A percentile compares a stretch with the other conserved stretches of the same genome.
phyloP scores from a whole-genome alignment of 2,888 invertebrate genomes.

The Cerastis rubricosa region DNA sequence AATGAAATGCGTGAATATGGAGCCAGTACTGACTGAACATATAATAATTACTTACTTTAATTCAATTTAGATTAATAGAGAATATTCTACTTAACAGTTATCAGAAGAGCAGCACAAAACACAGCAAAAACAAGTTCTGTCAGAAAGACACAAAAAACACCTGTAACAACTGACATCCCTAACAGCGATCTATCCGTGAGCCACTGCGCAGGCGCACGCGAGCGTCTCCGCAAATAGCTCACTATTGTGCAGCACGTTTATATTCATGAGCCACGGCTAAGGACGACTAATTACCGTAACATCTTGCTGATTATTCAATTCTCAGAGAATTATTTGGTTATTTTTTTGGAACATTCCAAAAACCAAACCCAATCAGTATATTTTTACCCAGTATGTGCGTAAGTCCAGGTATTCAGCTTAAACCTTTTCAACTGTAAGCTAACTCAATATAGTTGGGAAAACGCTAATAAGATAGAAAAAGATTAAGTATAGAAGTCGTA shows the following conservation, averaged over 20 bases:
- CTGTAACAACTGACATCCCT: conserved; percentile 34
- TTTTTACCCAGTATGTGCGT: not conserved
- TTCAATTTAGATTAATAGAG: not conserved
- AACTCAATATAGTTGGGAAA: no score
- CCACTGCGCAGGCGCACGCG: conserved; percentile 57
- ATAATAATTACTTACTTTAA: not conserved
- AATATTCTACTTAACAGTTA: not conserved
- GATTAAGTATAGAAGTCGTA: not conserved
- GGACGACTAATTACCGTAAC: conserved; percentile 60
- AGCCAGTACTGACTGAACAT: not conserved
- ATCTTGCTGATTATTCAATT: conserved; percentile 46
- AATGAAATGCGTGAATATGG: not conserved
- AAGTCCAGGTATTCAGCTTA: not conserved
- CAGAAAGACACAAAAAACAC: not conserved
- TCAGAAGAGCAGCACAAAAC: not conserved
- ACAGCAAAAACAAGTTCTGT: not conserved
- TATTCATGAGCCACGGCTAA: conserved; percentile 61
- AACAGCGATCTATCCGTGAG: conserved; percentile 6
- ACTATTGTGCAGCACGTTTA: conserved; percentile 58
- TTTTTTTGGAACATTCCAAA: conserved; percentile 14
- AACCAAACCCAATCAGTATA: no score
- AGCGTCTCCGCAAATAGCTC: conserved; percentile 60
- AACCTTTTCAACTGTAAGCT: not conserved
- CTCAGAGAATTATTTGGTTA: not conserved
- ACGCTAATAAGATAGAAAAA: not conserved